phyloP scores from a whole-genome alignment of 2,797 vertebrate genomes.

The Neosilurus hyrtlii region DNA sequence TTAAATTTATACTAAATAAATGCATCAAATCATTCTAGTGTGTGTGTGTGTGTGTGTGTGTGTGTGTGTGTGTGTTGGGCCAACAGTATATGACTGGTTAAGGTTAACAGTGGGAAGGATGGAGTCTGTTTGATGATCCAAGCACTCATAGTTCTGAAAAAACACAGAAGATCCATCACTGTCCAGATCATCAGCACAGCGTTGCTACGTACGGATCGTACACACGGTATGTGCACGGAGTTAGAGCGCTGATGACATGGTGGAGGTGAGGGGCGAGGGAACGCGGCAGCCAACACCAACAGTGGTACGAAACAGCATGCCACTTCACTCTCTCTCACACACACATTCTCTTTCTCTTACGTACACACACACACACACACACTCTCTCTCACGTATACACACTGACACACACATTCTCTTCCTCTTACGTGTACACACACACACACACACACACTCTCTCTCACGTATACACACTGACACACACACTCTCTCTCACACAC shows the following conservation, averaged over 20 bases:
- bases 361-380: background rate
- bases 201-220: conserved; percentile 43
- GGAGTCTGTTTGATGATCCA: conserved; percentile 48
- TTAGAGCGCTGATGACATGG: conserved; percentile 15
- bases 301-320: conserved; percentile 42
- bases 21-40: background rate
- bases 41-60: background rate
- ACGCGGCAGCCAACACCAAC: conserved; percentile 41
- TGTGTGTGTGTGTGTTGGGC: conserved; percentile 33
- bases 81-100: conserved; percentile 36
- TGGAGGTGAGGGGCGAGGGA: conserved; percentile 33
- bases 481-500: too few species aligned
- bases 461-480: too few species aligned
- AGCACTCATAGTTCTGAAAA: conserved; percentile 46
- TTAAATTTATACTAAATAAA: background rate
- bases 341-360: background rate
- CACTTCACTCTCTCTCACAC: conserved; percentile 11
- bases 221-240: conserved; percentile 26
- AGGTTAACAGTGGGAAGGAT: conserved; percentile 57
- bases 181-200: conserved; percentile 51
- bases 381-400: background rate
- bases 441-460: too few species aligned
- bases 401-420: background rate
- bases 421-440: too few species aligned
- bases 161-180: conserved; percentile 54